Conservation (phyloP, 2,113 vertebrate species). For the Chloroceryle aenea region DNA sequence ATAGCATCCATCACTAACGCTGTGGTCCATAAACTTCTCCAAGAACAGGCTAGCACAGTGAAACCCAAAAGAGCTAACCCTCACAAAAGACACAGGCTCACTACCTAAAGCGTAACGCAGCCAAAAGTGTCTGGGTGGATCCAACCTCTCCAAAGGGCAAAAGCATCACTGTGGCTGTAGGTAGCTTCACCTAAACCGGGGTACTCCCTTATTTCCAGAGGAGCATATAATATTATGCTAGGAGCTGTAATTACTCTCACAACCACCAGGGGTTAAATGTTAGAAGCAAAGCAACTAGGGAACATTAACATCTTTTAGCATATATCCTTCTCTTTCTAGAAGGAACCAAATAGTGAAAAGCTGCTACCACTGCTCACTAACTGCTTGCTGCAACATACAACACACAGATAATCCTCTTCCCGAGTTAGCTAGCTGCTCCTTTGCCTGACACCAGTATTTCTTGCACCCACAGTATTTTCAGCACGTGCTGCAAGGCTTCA, state of each 20-base stretch:
- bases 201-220: not conserved
- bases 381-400: not conserved
- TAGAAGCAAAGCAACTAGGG: not conserved
- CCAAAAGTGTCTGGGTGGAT: not conserved
- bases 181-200: not conserved
- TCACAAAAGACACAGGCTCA: not conserved
- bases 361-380: not conserved
- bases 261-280: not conserved
- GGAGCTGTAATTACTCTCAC: not conserved
- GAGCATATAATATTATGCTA: not conserved
- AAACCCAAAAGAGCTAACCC: not conserved
- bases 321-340: not conserved
- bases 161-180: not conserved
- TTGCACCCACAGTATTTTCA: not conserved
- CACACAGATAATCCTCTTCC: not conserved
- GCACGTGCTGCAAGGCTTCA: not conserved
- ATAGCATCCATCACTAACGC: not conserved
- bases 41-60: not conserved
- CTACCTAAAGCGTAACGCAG: not conserved
- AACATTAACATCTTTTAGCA: not conserved
- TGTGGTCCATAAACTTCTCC: not conserved
- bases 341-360: not conserved
- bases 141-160: not conserved
- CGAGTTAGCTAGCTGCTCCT: not conserved
- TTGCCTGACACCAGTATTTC: not conserved